Conservation (phyloP, 2,113 vertebrate genomes). For the Stigmatopora argus region DNA sequence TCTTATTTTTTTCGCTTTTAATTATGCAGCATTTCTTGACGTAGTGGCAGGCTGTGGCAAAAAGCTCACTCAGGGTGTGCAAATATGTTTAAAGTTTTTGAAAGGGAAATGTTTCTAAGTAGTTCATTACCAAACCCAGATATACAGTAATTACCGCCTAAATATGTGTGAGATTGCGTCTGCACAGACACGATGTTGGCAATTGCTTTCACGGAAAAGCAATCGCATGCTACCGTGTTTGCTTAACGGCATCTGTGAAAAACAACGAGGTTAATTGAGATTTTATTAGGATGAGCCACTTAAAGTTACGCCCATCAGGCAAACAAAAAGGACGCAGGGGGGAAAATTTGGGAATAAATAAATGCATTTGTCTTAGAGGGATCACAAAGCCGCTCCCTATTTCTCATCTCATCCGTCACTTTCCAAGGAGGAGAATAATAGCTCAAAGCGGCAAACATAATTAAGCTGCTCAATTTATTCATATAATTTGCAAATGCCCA, state of each 20-base stretch:
- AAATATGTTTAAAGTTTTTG: not conserved
- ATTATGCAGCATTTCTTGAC: not conserved
- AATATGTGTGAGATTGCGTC: not conserved
- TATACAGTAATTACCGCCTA: not conserved
- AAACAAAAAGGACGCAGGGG: constrained; percentile 24
- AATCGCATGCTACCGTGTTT: constrained; percentile 1
- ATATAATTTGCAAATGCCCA: constrained; percentile 63
- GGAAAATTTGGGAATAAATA: constrained; percentile 25
- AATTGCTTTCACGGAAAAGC: not conserved
- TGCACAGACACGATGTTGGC: not conserved
- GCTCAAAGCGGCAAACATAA: constrained; percentile 70
- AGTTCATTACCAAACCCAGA: not conserved
- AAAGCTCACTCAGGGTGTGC: not conserved
- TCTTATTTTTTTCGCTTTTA: not conserved
- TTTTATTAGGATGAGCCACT: constrained; percentile 51
- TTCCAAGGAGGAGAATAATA: constrained; percentile 58
- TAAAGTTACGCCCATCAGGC: constrained; percentile 44
- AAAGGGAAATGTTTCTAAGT: not conserved
- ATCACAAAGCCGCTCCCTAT: constrained; percentile 32
- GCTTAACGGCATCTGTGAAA: constrained; percentile 13
- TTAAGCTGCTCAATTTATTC: constrained; percentile 68
- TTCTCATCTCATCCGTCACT: constrained; percentile 36
- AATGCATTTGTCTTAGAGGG: constrained; percentile 56
- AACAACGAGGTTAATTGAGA: constrained; percentile 57
- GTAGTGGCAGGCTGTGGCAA: not conserved